Evolutionary conservation across 2,888 invertebrate species (phyloP), one percentile per base, ranked within the genome.

Genomic region (Argynnis bischoffii): DNA sequence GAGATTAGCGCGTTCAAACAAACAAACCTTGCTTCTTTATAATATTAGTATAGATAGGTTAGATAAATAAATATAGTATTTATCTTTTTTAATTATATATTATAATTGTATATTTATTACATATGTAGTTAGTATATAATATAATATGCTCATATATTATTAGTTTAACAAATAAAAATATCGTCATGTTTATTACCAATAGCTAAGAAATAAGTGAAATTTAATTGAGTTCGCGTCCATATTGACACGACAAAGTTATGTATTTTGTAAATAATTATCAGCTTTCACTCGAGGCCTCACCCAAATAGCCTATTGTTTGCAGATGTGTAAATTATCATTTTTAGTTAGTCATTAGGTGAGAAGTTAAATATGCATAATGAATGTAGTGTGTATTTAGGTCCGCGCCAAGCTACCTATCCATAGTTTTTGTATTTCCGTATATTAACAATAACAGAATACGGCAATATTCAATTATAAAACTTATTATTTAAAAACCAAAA

Each of bases 251-350:
- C 64, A 8, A 55, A 55, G 55, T 55, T 64, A 50, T 57, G 60
- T 55, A 63, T 66, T 66, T 60, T 54, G 59, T 59, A 69, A 73
- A 72, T 74, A 74, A 77, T 75, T 70, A 72, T 70, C 56, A 55
- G 66, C 76, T 79, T 77, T 77, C 77, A 69, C 76, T 73, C 67
- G 63, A 65, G 57, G 64, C 70, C 67, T 72, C 74, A 70, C 75
- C 73, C 64, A 66, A 72, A 75, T 76, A 67, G 65, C 31, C 67
- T 51, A 75, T 75, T 75, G 75, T 77, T 72, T 75, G 72, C 67
- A 64, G 69, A 76, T 72, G 55, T 46, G 53, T 61, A 63, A 69
- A 73, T 67, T 61, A 66, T 35, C 46, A 21, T 59, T 41, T 47
- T 26, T 55, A 46, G 16, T 41, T 64, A 53, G 21, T 46, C 55